Conservation (phyloP, 2,797 vertebrate genomes). For the Gallinago solitaria region DNA sequence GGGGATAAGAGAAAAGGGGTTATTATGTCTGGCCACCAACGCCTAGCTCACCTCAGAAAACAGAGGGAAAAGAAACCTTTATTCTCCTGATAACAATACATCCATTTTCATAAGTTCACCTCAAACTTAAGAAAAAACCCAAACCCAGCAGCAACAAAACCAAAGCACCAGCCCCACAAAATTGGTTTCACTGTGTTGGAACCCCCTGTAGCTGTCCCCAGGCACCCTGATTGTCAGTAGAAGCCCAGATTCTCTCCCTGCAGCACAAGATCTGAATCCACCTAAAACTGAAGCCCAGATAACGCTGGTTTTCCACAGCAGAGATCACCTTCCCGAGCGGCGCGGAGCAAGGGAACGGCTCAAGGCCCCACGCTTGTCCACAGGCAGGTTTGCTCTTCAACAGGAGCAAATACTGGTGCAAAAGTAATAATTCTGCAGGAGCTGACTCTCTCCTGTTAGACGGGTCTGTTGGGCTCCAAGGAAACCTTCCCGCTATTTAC, state of each 20-base stretch:
- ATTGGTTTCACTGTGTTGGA: background rate
- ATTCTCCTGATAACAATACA: conserved; percentile 28
- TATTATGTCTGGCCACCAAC: background rate
- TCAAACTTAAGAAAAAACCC: background rate
- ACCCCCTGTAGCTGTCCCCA: background rate
- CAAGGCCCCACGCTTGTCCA: background rate
- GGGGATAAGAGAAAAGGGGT: background rate
- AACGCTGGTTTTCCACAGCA: background rate
- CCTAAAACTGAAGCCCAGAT: background rate
- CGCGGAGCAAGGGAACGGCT: background rate
- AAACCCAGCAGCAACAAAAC: background rate
- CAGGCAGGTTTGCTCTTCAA: background rate
- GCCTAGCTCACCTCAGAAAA: conserved; percentile 2
- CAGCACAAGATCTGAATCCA: background rate
- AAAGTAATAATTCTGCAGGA: background rate
- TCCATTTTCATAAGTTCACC: conserved; percentile 58
- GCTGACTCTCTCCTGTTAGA: background rate
- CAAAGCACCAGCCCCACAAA: background rate
- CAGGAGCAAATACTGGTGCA: background rate
- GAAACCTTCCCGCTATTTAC: background rate
- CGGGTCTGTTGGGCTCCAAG: background rate
- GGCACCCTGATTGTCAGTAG: background rate
- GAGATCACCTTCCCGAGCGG: background rate
- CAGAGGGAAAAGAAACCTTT: background rate
- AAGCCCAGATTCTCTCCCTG: background rate